Base-by-base conservation (phyloP, 2,888 invertebrate species). In the Sarcophaga subvicina region DNA sequence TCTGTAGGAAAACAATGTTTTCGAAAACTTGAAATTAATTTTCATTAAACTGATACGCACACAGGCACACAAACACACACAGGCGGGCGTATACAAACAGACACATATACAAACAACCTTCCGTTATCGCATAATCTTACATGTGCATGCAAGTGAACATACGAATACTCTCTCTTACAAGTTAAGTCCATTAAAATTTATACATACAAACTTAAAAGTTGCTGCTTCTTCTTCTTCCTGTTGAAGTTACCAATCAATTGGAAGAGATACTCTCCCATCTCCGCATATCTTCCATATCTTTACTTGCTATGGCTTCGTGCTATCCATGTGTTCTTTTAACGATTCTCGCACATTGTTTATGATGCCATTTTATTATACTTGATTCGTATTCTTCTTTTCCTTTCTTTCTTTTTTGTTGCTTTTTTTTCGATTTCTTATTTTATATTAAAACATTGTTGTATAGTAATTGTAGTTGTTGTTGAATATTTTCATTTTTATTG, bases 221-320 rank as follows among this genome's bases (percentile, higher is more conserved):
- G 0, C 10, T 2, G 37, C 37, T 37, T 37, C 37, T 8, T 27
- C 11, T 25, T 47, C 25, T 0, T 22, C 22, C 37, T 8, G 22
- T 25, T 45, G 45, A 20, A 12, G 27, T 60, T 63, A 60, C 11
- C 78, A 87, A 81, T 79, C 75, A 75, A 45, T 66, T 78, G 12
- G 10, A 64, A 37, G 71, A 22, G 45, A 22, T 12, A 66, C n/a
- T 4, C 66, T 66, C 22, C n/a, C 5, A 62, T 66, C 27, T 25
- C 25, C 64, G 17, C 47, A 37, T 25, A 62, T 59, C 77, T 27
- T 25, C 54, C 54, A 17, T 22, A 17, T 10, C 4, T 2, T 0
- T 54, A 17, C 17, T 12, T 54, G 4, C 4, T 54, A 14, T 14
- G 54, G 17, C 54, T 54, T 17, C 17, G 17, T 54, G 14, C 17